Percentiles rank a stretch among this genome's conserved stretches.
These are phyloP conservation scores for Trematomus bernacchii DNA, from an alignment of 2,797 vertebrate genomes.

Conservation along the genomic window DNA sequence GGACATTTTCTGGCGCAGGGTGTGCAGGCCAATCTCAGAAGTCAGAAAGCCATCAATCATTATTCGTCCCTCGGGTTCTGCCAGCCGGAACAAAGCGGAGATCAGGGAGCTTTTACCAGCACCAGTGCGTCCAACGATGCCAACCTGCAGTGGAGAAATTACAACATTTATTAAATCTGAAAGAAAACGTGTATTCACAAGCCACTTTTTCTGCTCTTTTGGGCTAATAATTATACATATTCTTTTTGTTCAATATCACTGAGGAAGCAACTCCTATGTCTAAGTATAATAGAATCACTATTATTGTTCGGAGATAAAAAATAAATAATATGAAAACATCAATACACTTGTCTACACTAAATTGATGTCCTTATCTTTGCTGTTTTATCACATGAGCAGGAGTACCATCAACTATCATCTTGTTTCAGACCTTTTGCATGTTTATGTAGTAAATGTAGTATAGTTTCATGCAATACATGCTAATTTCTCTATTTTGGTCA, in stretches of 20 bases:
- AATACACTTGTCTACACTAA: not conserved
- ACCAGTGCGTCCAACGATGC: constrained; percentile 96
- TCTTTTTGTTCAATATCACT: not conserved
- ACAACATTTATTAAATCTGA: constrained; percentile 11
- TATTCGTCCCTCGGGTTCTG: constrained; percentile 94
- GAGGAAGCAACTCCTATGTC: not conserved
- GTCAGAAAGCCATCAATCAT: constrained; percentile 92
- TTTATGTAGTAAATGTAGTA: not conserved
- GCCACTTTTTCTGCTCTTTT: not conserved
- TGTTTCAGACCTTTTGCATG: constrained; percentile 12
- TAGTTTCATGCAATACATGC: not conserved
- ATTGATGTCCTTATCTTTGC: not conserved
- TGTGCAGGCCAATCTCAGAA: constrained; percentile 93
- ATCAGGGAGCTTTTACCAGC: constrained; percentile 97
- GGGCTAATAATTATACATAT: not conserved
- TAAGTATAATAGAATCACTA: not conserved
- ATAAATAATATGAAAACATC: not conserved
- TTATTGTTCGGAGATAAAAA: not conserved
- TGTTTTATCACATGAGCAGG: not conserved
- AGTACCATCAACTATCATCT: not conserved
- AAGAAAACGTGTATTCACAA: constrained; percentile 19
- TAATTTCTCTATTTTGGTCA: not conserved
- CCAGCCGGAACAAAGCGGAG: constrained; percentile 94
- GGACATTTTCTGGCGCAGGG: constrained; percentile 95
- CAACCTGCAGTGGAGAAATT: constrained; percentile 84